These are phyloP conservation scores for Boloria euphrosyne DNA, from an alignment of 2,888 invertebrate species.

Conservation along the genomic window DNA sequence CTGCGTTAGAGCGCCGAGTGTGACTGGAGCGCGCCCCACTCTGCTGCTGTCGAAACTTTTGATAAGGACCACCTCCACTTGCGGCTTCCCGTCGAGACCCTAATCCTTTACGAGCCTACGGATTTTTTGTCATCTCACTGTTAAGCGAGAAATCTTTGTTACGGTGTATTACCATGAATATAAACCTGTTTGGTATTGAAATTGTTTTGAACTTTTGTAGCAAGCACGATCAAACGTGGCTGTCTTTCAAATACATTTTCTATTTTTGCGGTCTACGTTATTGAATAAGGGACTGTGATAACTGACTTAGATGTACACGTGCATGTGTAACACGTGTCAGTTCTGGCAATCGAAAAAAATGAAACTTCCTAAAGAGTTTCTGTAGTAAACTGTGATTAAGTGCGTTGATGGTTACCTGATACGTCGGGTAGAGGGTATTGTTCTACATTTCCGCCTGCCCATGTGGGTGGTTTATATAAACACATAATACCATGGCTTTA, in stretches of 20 bases:
- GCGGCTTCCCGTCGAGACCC: conserved; percentile 67
- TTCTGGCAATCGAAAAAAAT: conserved; percentile 20
- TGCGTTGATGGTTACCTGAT: conserved; percentile 49
- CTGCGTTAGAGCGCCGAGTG: conserved; percentile 66
- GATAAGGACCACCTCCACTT: conserved; percentile 71
- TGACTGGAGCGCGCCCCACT: conserved; percentile 59
- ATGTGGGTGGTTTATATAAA: conserved; percentile 45
- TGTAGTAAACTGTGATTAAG: conserved; percentile 52
- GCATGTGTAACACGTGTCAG: conserved; percentile 29
- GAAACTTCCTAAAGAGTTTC: conserved; percentile 21
- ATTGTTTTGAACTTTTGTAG: conserved; percentile 10
- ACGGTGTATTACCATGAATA: conserved; percentile 6
- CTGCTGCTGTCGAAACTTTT: conserved; percentile 64
- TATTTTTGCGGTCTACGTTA: conserved; percentile 36
- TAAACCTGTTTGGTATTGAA: conserved; percentile 13
- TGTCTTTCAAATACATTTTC: conserved; percentile 37
- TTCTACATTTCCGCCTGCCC: conserved; percentile 50
- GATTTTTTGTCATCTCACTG: conserved; percentile 53
- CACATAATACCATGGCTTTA: neutral
- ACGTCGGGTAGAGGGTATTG: conserved; percentile 47
- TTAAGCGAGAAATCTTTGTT: conserved; percentile 37
- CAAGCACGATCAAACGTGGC: conserved; percentile 4
- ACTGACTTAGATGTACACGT: conserved; percentile 21
- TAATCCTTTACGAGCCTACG: conserved; percentile 71
- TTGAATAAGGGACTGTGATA: conserved; percentile 15